These are phyloP conservation scores for Ranitomeya imitator DNA, from an alignment of 2,113 vertebrate species.

Conservation along the genomic window DNA sequence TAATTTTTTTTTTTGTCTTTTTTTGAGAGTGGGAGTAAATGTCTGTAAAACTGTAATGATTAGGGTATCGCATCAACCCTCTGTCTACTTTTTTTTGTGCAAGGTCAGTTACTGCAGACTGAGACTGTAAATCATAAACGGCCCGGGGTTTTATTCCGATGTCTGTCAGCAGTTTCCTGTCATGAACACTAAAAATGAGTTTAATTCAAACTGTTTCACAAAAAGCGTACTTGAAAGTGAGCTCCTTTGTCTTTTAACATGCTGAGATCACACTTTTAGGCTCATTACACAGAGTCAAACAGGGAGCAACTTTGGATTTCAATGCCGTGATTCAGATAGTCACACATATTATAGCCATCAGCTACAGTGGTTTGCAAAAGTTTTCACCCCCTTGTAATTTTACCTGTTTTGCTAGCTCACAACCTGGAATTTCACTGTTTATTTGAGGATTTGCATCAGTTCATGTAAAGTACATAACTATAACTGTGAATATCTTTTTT, in stretches of 20 bases:
- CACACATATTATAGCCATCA: neutral
- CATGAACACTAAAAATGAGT: constrained; percentile 29
- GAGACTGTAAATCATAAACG: neutral
- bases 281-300: constrained; percentile 5
- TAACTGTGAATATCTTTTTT: no score
- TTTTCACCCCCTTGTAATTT: no score
- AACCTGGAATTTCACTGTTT: no score
- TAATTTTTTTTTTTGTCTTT: neutral
- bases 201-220: constrained; percentile 11
- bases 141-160: constrained; percentile 18
- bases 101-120: neutral
- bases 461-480: no score
- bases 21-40: neutral
- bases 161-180: constrained; percentile 32
- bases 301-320: neutral
- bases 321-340: neutral
- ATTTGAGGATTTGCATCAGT: no score
- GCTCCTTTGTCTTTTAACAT: constrained; percentile 19
- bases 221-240: constrained; percentile 13
- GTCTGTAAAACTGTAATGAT: neutral
- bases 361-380: neutral
- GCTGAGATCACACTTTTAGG: constrained; percentile 32
- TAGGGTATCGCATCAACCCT: neutral
- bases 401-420: no score
- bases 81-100: constrained; percentile 27